These are phyloP conservation scores for Psophia crepitans DNA, from an alignment of 2,113 vertebrate genomes.

Conservation along the genomic window DNA sequence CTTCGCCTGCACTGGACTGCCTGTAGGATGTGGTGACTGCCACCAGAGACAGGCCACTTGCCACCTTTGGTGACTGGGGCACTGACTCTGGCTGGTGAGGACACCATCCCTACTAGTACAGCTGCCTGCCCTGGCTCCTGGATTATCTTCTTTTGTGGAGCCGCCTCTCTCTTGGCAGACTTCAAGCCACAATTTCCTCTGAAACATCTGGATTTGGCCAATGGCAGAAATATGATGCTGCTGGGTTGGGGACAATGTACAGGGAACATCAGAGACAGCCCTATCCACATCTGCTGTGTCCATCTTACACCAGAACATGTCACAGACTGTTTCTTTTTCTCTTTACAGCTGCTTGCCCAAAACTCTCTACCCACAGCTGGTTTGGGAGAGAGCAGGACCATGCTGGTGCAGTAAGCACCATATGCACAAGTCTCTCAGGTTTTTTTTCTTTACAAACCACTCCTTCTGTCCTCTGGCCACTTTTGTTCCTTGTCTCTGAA, in stretches of 20 bases:
- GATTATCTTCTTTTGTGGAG: not conserved
- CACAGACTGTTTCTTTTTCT: not conserved
- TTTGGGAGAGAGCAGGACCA: not conserved
- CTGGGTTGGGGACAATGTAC: accelerated
- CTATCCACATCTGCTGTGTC: not conserved
- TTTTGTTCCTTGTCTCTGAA: not conserved
- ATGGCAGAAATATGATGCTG: not conserved
- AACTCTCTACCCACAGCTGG: not conserved
- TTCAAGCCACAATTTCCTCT: not conserved
- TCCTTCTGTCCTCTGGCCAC: not conserved
- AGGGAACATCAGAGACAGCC: not conserved
- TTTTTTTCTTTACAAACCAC: not conserved
- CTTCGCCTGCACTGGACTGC: not conserved
- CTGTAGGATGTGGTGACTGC: not conserved
- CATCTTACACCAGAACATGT: not conserved
- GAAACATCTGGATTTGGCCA: not conserved
- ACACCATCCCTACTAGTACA: not conserved
- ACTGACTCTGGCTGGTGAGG: not conserved
- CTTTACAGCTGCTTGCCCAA: not conserved
- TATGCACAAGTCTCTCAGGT: not conserved
- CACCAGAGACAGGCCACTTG: not conserved
- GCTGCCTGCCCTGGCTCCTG: not conserved
- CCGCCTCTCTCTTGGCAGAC: not conserved
- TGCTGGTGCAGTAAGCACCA: not conserved
- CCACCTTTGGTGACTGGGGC: not conserved